These are phyloP conservation scores for Spisula subtruncata DNA, from an alignment of 2,888 invertebrate genomes.

Conservation along the genomic window DNA sequence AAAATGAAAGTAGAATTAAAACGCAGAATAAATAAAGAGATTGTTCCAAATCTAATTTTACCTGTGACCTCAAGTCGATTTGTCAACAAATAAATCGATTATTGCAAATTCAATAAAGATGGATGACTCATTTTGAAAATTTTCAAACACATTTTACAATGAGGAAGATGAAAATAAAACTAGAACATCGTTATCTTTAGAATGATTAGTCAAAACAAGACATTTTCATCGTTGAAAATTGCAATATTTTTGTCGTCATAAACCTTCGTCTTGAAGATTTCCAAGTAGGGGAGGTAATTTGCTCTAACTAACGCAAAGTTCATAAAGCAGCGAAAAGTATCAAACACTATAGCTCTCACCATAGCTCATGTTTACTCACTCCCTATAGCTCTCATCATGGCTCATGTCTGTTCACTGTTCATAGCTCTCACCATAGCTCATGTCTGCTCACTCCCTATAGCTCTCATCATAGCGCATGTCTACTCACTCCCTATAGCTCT, in stretches of 20 bases:
- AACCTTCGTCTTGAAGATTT: not conserved
- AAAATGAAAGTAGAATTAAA: not conserved
- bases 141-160: not conserved
- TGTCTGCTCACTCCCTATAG: too few species aligned
- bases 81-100: conserved; percentile 30
- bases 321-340: not conserved
- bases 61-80: conserved; percentile 61
- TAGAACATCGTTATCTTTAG: not conserved
- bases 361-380: too few species aligned
- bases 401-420: too few species aligned
- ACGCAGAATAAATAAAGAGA: conserved; percentile 31
- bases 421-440: too few species aligned
- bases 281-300: conserved; percentile 2
- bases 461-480: too few species aligned
- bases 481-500: too few species aligned
- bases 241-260: conserved; percentile 16
- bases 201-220: not conserved
- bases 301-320: not conserved
- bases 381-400: too few species aligned
- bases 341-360: not conserved
- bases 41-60: conserved; percentile 46
- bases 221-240: not conserved
- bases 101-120: not conserved
- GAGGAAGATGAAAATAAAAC: not conserved
- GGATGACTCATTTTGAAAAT: not conserved